Evolutionary conservation across 92 coral and sea anemone genomes (phyloP).

Genomic region (Epizoanthus rinbou): DNA sequence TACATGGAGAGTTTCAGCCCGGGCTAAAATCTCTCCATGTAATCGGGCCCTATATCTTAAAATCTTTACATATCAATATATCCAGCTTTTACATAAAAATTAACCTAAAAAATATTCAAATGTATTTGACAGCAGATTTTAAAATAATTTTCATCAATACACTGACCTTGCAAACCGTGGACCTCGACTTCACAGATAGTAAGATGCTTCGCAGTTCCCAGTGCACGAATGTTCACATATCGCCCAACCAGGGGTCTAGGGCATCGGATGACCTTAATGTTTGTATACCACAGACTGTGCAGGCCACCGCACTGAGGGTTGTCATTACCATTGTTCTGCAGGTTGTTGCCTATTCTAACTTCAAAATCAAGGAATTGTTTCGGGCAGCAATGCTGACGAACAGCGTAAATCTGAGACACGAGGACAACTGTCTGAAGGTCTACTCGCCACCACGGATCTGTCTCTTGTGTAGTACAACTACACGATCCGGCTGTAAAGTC

Average conservation of each 20-base stretch:
- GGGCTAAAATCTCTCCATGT: too few species aligned
- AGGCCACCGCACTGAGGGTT: slow-evolving; percentile 46
- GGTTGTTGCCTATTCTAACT: slow-evolving; percentile 35
- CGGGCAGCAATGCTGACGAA: slow-evolving; percentile 40
- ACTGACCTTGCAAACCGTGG: slow-evolving; percentile 12
- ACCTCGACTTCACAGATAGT: slow-evolving; percentile 48
- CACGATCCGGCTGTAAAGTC: background rate
- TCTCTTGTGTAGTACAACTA: background rate
- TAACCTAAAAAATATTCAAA: too few species aligned
- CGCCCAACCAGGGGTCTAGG: slow-evolving; percentile 47
- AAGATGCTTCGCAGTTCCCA: background rate
- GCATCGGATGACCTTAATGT: slow-evolving; percentile 29
- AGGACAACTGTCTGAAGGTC: background rate
- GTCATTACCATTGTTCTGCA: slow-evolving; percentile 41
- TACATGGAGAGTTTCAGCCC: too few species aligned
- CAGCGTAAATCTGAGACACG: slow-evolving; percentile 11
- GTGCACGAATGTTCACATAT: slow-evolving; percentile 45
- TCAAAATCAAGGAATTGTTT: slow-evolving; percentile 33
- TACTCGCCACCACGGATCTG: slow-evolving; percentile 18
- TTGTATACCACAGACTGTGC: background rate
- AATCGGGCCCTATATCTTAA: too few species aligned
- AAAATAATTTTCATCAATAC: too few species aligned
- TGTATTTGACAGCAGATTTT: too few species aligned
- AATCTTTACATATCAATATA: too few species aligned
- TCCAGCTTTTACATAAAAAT: too few species aligned